These are phyloP conservation scores for Gymnothorax javanicus DNA, from an alignment of 2,797 vertebrate genomes.

Conservation along the genomic window DNA sequence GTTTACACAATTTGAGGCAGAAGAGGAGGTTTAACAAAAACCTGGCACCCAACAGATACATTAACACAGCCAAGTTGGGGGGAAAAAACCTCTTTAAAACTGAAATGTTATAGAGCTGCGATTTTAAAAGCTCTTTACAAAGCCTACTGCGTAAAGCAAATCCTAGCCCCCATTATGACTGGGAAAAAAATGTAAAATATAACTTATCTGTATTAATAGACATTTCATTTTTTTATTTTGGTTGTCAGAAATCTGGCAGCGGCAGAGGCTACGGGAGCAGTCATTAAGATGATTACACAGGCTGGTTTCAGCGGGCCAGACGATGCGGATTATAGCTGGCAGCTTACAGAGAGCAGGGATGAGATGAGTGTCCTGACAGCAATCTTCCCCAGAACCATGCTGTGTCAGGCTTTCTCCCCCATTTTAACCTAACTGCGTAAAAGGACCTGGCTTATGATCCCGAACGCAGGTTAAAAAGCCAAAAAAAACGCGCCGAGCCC, in stretches of 20 bases:
- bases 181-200: background rate
- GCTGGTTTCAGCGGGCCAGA: background rate
- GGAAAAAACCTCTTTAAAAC: background rate
- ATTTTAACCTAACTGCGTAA: conserved; percentile 6
- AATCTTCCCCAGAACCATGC: background rate
- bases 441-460: background rate
- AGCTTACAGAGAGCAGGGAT: background rate
- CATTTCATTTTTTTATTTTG: background rate
- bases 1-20: background rate
- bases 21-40: background rate
- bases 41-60: background rate
- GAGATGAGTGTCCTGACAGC: background rate
- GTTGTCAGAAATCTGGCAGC: background rate
- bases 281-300: background rate
- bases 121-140: background rate
- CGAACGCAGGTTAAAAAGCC: background rate
- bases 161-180: background rate
- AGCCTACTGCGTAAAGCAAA: background rate
- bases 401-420: background rate
- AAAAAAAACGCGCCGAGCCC: background rate
- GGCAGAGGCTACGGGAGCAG: background rate
- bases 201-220: background rate
- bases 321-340: background rate
- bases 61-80: background rate
- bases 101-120: background rate